Evolutionary conservation across 1,140 invertebrate genomes (phyloP), one percentile per base, ranked within the genome.

Genomic region (Planococcus citri): DNA sequence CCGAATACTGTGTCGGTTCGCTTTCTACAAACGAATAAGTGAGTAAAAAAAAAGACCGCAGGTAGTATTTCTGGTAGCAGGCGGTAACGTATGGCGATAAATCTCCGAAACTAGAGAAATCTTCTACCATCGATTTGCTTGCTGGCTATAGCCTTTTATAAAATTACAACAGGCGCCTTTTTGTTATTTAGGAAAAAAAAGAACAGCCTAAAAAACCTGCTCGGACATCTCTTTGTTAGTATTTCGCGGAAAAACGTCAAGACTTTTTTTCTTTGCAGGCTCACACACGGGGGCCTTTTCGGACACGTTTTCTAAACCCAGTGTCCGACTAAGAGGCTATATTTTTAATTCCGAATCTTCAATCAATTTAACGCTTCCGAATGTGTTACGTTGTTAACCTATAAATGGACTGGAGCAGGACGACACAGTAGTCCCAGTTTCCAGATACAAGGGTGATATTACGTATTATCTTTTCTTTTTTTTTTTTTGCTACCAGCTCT

Each of bases 101-200:
- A 51, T 51, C 41, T 51, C 41, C 41, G 41, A 51, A 51, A 51
- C 41, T 51, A 51, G 41, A 51, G 41, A 51, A 51, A 51, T 51
- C 41, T 51, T 51, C 33, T 51, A 20, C 41, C 41, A 51, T 51
- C 41, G 41, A 51, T 51, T 33, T 33, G 6, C 6, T n/a, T 51
- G n/a, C 29, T 33, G 41, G 41, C n/a, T 9, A 51, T 51, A 51
- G 6, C 41, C 41, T 51, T 51, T 51, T 51, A 51, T 51, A 51
- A 51, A 51, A 51, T 51, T 51, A 51, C 41, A 51, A 51, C 41
- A 51, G 41, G 41, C 41, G 41, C 41, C 41, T 51, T 51, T 51
- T 9, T 51, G 41, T 51, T 51, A 37, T 14, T 37, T 37, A 37
- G 14, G n/a, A 51, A 51, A 51, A 51, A 51, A 51, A 17, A 51